Evolutionary conservation across 1,140 invertebrate genomes (phyloP).

Genomic region (Portunus trituberculatus): DNA sequence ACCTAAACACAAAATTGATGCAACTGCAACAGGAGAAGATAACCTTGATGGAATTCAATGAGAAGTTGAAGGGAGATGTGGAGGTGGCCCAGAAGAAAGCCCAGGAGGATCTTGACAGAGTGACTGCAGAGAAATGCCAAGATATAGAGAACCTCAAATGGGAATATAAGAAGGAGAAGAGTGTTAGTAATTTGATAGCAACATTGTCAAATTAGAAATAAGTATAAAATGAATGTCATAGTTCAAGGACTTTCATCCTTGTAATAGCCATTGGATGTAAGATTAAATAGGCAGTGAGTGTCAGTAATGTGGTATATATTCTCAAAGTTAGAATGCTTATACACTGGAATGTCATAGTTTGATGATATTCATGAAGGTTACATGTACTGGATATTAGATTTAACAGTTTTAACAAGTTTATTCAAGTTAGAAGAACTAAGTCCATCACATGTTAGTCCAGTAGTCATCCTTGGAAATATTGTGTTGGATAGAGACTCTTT

Average conservation of each 20-base stretch:
- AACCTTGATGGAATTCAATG: constrained; percentile 9
- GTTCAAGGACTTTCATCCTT: no score
- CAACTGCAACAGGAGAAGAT: constrained; percentile 13
- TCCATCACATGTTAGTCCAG: not conserved
- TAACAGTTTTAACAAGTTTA: no score
- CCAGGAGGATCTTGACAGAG: constrained; percentile 53
- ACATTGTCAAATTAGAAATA: no score
- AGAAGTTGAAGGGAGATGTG: not conserved
- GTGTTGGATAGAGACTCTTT: not conserved
- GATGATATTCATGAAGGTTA: no score
- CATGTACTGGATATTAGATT: no score
- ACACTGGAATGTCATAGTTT: no score
- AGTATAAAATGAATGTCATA: no score
- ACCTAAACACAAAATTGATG: constrained; percentile 38
- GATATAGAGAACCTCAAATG: constrained; percentile 60
- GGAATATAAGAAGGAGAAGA: constrained; percentile 54
- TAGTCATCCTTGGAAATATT: not conserved
- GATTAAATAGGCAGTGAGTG: no score
- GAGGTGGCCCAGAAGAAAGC: constrained; percentile 42
- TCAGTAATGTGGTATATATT: no score
- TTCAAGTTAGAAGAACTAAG: no score
- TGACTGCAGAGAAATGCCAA: constrained; percentile 60
- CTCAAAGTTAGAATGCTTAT: no score
- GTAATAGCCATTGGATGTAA: no score
- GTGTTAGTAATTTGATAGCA: constrained; percentile 31